phyloP scores from a whole-genome alignment of 2,888 invertebrate genomes.

The Temnothorax ravouxi region DNA sequence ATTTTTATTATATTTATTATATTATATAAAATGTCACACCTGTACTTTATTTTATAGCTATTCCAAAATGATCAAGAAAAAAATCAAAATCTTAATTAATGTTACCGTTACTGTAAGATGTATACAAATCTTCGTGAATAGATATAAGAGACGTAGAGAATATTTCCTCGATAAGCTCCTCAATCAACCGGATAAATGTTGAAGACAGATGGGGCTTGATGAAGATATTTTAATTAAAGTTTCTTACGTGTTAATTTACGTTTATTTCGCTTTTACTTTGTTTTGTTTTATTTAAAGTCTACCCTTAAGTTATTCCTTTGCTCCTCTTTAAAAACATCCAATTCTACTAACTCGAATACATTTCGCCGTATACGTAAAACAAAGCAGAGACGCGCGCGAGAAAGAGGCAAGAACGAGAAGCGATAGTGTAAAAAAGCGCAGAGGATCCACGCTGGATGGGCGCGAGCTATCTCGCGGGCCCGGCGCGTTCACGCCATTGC shows the following conservation, averaged over 20 bases:
- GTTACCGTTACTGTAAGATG: background rate
- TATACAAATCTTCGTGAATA: background rate
- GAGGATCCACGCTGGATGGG: background rate
- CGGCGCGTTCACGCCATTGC: constrained; percentile 55
- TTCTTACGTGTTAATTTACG: background rate
- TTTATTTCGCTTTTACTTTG: background rate
- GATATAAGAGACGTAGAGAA: background rate
- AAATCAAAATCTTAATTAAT: background rate
- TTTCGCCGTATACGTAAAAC: background rate
- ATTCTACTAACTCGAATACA: background rate
- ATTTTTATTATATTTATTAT: background rate
- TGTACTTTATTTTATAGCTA: background rate
- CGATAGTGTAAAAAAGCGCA: background rate
- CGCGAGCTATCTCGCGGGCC: background rate
- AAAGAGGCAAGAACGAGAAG: background rate
- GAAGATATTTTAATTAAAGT: background rate
- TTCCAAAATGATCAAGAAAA: background rate
- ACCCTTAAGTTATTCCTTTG: background rate
- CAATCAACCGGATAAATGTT: background rate
- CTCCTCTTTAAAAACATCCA: background rate
- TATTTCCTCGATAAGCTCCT: background rate
- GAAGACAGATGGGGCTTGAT: background rate
- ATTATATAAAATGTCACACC: too few relatives aligned
- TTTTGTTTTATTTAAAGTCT: background rate
- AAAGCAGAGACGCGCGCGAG: background rate